Evolutionary conservation across 2,113 vertebrate genomes (phyloP), one percentile per base, ranked within the genome.

Genomic region (Tiliqua scincoides): DNA sequence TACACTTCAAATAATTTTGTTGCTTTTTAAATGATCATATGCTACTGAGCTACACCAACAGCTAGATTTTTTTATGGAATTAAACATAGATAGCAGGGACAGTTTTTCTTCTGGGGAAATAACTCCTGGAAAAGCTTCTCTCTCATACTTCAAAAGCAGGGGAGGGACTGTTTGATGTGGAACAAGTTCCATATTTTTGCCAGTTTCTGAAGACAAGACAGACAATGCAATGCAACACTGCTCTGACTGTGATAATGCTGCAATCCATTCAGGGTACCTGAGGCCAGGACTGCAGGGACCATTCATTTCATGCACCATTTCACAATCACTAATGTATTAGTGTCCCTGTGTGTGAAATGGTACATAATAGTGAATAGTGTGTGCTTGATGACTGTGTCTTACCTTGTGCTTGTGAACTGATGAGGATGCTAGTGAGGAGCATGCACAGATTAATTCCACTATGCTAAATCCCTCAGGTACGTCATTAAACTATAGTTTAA

Each of bases 301-400:
- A 70, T 82, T 77, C 54, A 61, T 76, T 85, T 85, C 78, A 82
- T 17, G 3, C 61, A 74, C 43, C 62, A 78, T 88, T 86, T 72
- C 57, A 23, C 48, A 48, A 35, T 3, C 62, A 65, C 37, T 59
- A 35, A 21, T 0, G 21, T 76, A 73, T 3, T 9, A 18, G 43
- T 8, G 43, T 8, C 43, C 8, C 40, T 0, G 52, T 68, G 30
- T 75, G 54, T 21, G 35, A 62, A 85, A 59, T 0, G 2, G 30
- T 54, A 32, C 68, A 12, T 70, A 79, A 82, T 40, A 63, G 1
- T 0, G 1, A 81, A 78, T n/a, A n/a, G n/a, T n/a, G n/a, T n/a
- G n/a, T n/a, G n/a, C n/a, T n/a, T n/a, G n/a, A n/a, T n/a, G n/a
- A n/a, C n/a, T n/a, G n/a, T n/a, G n/a, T n/a, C n/a, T n/a, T n/a